Evolutionary conservation across 1,140 invertebrate species (phyloP), one percentile per base, ranked within the genome.

Genomic region (Drosophila athabasca): DNA sequence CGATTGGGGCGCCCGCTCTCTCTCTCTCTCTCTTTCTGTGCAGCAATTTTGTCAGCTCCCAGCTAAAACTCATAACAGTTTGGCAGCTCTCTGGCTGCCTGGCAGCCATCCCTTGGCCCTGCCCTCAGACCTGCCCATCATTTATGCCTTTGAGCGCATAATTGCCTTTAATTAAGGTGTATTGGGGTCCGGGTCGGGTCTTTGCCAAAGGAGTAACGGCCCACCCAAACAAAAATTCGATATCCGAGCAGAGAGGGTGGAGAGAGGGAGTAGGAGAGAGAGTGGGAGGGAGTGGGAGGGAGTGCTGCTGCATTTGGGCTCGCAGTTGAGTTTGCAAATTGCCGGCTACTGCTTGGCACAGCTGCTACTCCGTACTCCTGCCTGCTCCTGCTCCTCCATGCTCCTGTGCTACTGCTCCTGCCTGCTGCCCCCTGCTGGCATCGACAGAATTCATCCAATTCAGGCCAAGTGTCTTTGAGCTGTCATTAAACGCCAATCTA

Each of bases 111-210:
- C 35, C 35, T 39, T 5, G 35, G 35, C 35, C 11, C 11, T 5
- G 35, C 35, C 35, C 35, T 39, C 61, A 70, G 58, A 64, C 53
- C 41, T 24, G 49, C 41, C 74, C 83, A 87, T 87, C 83, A 87
- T 82, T 88, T 87, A 87, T 87, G 82, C 82, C 84, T 87, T 87
- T 87, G 83, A 88, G 75, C 83, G 57, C 83, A 87, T 87, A 87
- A 87, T 82, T 88, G 83, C 83, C 75, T 88, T 80, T 87, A 88
- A 87, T 87, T 88, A 87, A 87, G 82, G 82, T 82, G 75, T 85
- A 80, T 85, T 80, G 76, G 54, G 54, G 44, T 41, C 60, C 24
- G 52, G 52, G 24, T 57, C 72, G 17, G 17, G 17, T 19, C 17
- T 19, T 45, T 17, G 59, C 54, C 59, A 41, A 74, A 46, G 41